Evolutionary conservation across 2,888 invertebrate genomes (phyloP), one percentile per base, ranked within the genome.

Genomic region (Dione vanillae): DNA sequence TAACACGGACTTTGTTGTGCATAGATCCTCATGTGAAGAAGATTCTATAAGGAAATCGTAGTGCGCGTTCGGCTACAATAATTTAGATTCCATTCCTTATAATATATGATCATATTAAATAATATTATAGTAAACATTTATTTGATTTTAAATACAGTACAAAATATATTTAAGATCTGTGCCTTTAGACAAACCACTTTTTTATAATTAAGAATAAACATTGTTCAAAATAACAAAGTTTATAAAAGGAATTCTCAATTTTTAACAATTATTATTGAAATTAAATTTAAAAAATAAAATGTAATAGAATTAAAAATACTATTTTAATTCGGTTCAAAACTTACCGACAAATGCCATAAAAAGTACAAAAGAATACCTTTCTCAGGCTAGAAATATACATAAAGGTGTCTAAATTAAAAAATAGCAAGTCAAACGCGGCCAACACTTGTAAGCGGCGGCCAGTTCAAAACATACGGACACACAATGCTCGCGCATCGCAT

Each of bases 401-500:
- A 14, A 20, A 41, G 41, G 37, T 16, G n/a, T 64, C 49, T 37
- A 64, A 64, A 51, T 52, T 68, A 40, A 58, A 65, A 51, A 19
- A 62, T 58, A 40, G 51, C 27, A 16, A 69, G 74, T 74, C 49
- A 67, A 70, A 69, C 35, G 49, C 20, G 70, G 41, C 20, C 59
- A 65, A 66, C 49, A 73, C 76, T 65, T 47, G 58, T 67, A 74
- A 75, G 74, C 74, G 72, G 68, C 69, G 72, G 75, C 74, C 89
- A 86, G 84, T 80, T 90, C 87, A 88, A 90, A 89, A 84, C 81
- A 37, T 37, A 37, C 1, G 76, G 76, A 84, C 81, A 86, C 85
- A 90, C 90, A 91, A 90, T 88, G 80, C 72, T 78, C 74, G 77
- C 79, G 78, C 78, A 74, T 77, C 78, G 86, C 88, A 88, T 87